Conservation (phyloP, 2,888 invertebrate genomes). For the Zaprionus lineosus region DNA sequence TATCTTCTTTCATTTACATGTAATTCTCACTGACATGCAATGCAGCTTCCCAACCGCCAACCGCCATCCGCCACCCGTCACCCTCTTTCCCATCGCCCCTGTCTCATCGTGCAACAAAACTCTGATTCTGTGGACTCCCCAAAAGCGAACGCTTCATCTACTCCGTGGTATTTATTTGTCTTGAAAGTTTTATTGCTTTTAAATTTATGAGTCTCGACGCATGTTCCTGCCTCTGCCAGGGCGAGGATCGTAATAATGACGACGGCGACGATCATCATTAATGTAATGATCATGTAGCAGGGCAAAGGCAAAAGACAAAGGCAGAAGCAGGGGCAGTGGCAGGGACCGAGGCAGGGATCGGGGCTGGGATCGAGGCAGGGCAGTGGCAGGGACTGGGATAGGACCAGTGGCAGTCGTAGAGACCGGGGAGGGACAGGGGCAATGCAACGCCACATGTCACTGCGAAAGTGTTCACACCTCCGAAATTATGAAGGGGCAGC, state of each 20-base stretch:
- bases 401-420: too few relatives aligned
- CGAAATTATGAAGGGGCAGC: slow-evolving; percentile 48
- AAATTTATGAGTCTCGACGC: slow-evolving; percentile 75
- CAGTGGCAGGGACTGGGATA: too few relatives aligned
- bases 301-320: too few relatives aligned
- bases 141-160: slow-evolving; percentile 51
- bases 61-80: too few relatives aligned
- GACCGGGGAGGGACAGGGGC: too few relatives aligned
- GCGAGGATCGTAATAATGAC: slow-evolving; percentile 26
- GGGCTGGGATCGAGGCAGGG: too few relatives aligned
- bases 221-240: slow-evolving; percentile 29
- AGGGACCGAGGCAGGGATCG: too few relatives aligned
- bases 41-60: too few relatives aligned
- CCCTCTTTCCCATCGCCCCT: too few relatives aligned
- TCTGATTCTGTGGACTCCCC: slow-evolving; percentile 8
- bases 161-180: slow-evolving; percentile 77
- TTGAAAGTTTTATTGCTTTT: slow-evolving; percentile 81
- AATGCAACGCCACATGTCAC: slow-evolving; percentile 56
- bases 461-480: slow-evolving; percentile 66
- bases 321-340: too few relatives aligned
- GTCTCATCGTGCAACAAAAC: slow-evolving; percentile 12
- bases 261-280: slow-evolving; percentile 17
- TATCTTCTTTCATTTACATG: slow-evolving; percentile 1
- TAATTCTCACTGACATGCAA: slow-evolving; percentile 22
- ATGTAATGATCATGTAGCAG: slow-evolving; percentile 6